Percentiles rank a stretch among this genome's conserved stretches.
Evolutionary conservation across 2,113 vertebrate genomes (phyloP).

Genomic region (Poicephalus gulielmi): DNA sequence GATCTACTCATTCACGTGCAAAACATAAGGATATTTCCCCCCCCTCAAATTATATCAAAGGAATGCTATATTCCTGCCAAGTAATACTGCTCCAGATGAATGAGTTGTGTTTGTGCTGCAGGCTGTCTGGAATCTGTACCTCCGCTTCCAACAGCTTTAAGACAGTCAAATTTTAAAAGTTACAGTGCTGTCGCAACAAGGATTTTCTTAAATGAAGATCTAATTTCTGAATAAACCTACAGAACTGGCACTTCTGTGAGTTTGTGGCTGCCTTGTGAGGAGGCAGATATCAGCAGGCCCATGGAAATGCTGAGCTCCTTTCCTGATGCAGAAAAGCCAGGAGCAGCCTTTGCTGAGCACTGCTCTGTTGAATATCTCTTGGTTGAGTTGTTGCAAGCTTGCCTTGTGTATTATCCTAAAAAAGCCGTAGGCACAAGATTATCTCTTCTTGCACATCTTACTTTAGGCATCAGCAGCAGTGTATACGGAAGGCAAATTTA

Average conservation of each 20-base stretch:
- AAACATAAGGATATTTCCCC: background rate
- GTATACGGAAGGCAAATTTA: conserved; percentile 62
- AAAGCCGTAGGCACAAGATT: conserved; percentile 49
- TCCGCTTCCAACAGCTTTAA: background rate
- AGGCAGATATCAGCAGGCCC: background rate
- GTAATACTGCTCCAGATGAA: background rate
- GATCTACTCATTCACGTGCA: background rate
- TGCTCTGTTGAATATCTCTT: background rate
- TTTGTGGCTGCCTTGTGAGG: background rate
- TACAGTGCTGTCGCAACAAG: background rate
- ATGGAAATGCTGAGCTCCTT: background rate
- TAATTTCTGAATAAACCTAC: background rate
- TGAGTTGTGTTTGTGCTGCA: background rate
- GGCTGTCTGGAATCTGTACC: background rate
- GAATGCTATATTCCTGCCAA: background rate
- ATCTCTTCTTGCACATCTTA: conserved; percentile 51
- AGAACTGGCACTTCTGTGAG: background rate
- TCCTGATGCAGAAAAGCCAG: background rate
- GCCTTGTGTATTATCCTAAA: background rate
- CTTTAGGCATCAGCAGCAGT: conserved; percentile 44
- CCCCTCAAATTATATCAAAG: background rate
- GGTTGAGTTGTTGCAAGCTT: conserved; percentile 18
- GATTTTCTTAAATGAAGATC: background rate
- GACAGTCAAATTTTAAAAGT: background rate
- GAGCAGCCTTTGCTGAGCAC: background rate